phyloP scores from a whole-genome alignment of 2,113 vertebrate species.

The Anhinga rufa region DNA sequence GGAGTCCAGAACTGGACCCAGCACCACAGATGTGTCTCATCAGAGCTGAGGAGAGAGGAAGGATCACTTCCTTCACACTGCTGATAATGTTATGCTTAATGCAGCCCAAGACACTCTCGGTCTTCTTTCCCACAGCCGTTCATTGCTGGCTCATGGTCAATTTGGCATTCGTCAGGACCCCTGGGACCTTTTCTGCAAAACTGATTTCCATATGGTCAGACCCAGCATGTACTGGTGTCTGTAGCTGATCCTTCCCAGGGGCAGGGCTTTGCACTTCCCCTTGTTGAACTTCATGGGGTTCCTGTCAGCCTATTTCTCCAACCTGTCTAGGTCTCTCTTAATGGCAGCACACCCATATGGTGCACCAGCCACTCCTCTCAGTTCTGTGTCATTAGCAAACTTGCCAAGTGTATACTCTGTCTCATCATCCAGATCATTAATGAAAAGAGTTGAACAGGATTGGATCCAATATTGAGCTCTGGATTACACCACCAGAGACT shows the following conservation, averaged over 20 bases:
- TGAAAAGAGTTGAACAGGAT: neutral
- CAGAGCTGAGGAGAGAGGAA: neutral
- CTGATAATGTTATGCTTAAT: neutral
- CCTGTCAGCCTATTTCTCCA: neutral
- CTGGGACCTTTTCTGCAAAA: neutral
- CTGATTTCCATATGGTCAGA: neutral
- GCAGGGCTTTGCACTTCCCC: neutral
- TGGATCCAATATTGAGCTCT: neutral
- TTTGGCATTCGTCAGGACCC: neutral
- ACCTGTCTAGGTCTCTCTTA: neutral
- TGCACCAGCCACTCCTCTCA: neutral
- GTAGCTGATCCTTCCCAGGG: neutral
- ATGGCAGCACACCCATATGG: neutral
- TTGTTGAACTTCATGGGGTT: neutral
- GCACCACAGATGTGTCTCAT: neutral
- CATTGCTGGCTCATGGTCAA: neutral
- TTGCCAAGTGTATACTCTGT: neutral
- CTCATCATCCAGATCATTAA: neutral
- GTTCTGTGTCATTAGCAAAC: neutral
- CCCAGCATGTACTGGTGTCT: neutral
- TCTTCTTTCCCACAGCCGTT: neutral
- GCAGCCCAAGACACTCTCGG: neutral
- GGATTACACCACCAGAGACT: neutral
- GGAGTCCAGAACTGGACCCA: neutral
- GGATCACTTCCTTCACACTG: neutral